Conservation (phyloP, 2,797 vertebrate genomes). For the Trachops cirrhosus region DNA sequence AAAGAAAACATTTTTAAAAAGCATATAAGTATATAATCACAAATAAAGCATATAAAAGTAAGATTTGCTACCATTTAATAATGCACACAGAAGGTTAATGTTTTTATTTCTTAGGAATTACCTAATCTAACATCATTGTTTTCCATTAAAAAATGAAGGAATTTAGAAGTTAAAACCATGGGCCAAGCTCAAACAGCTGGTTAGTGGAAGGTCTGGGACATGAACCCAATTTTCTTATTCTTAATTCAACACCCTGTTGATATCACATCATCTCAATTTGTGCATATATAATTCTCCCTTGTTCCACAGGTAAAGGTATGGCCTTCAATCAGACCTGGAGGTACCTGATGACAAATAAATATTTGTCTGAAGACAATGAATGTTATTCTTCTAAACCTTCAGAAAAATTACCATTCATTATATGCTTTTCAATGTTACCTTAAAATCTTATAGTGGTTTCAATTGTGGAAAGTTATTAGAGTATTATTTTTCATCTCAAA, state of each 20-base stretch:
- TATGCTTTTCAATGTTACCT: not conserved
- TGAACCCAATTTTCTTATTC: not conserved
- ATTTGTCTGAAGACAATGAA: not conserved
- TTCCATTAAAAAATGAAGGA: not conserved
- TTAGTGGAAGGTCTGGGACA: not conserved
- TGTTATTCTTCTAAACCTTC: not conserved
- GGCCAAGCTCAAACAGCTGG: not conserved
- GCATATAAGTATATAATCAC: too few species aligned
- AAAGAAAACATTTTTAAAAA: not conserved
- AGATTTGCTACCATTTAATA: not conserved
- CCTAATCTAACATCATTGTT: not conserved
- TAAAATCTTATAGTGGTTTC: not conserved
- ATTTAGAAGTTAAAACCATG: not conserved
- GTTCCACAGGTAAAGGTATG: not conserved
- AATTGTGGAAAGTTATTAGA: not conserved
- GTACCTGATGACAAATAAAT: not conserved
- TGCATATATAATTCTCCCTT: not conserved
- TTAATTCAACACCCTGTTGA: accelerated
- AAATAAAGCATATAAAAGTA: not conserved
- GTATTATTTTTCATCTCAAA: not conserved
- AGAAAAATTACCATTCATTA: not conserved
- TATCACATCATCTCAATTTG: not conserved
- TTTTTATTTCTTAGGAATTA: not conserved
- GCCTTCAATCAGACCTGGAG: not conserved
- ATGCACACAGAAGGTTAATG: not conserved